A percentile compares a stretch with the other conserved stretches of the same genome.
These are phyloP conservation scores for Rhinichthys osculus DNA, from an alignment of 2,797 vertebrate genomes.

Conservation along the genomic window DNA sequence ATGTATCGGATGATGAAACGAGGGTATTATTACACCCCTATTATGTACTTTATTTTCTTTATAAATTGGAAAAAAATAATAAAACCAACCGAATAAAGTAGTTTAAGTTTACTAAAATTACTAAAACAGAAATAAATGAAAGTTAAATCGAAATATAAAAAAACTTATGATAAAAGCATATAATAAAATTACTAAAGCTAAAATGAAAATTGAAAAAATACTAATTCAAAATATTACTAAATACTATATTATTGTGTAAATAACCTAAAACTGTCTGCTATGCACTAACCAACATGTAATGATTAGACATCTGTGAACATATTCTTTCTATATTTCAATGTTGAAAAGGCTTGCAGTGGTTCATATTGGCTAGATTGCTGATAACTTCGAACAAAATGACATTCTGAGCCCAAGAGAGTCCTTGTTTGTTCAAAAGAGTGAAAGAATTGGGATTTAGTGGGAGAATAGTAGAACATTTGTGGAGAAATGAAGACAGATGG, in stretches of 20 bases:
- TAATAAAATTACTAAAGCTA: not conserved
- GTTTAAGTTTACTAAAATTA: too few relatives aligned
- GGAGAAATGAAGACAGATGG: constrained; percentile 59
- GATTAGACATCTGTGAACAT: not conserved
- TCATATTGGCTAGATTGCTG: not conserved
- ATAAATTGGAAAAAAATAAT: too few relatives aligned
- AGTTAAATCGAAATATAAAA: too few relatives aligned
- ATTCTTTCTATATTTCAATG: not conserved
- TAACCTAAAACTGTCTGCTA: not conserved
- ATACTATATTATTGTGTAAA: not conserved
- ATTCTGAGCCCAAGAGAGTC: constrained; percentile 3
- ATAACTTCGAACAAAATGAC: not conserved
- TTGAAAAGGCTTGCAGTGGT: not conserved
- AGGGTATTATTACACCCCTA: too few relatives aligned
- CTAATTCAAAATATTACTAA: not conserved
- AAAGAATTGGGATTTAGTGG: constrained; percentile 48
- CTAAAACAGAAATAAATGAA: too few relatives aligned
- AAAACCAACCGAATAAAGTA: too few relatives aligned
- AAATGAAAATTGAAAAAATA: not conserved
- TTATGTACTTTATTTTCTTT: not conserved
- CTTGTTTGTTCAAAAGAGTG: constrained; percentile 53
- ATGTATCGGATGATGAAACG: too few relatives aligned
- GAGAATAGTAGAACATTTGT: constrained; percentile 46
- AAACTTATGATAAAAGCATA: too few relatives aligned
- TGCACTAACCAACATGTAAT: not conserved